Conservation (phyloP, 2,888 invertebrate species). For the Aromia moschata region DNA sequence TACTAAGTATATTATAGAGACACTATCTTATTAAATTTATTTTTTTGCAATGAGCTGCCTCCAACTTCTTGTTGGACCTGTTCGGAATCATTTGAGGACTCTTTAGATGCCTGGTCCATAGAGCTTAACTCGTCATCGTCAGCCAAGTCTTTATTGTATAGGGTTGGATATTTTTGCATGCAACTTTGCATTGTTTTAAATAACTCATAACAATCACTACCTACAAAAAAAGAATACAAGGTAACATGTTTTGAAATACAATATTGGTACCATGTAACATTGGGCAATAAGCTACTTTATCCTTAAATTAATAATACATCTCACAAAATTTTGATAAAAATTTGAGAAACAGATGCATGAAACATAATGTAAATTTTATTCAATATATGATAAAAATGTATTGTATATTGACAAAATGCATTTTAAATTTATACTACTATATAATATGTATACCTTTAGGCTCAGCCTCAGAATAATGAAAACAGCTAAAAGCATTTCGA, state of each 20-base stretch:
- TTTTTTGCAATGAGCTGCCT: background rate
- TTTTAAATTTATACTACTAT: too few species aligned
- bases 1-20: constrained; percentile 3
- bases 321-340: background rate
- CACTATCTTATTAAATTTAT: background rate
- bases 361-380: too few species aligned
- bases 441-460: constrained; percentile 75
- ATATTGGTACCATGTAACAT: too few species aligned
- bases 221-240: constrained; percentile 45
- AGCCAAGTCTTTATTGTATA: constrained; percentile 80
- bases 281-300: too few species aligned
- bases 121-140: constrained; percentile 65
- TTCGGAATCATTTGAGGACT: background rate
- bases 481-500: constrained; percentile 93
- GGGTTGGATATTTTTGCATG: constrained; percentile 85
- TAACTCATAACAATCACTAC: constrained; percentile 87
- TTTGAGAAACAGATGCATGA: background rate
- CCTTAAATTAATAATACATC: background rate
- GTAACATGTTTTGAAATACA: too few species aligned
- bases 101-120: constrained; percentile 17
- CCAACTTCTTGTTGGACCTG: background rate
- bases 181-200: constrained; percentile 93
- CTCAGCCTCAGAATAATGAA: constrained; percentile 89
- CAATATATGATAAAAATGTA: too few species aligned
- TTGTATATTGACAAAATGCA: too few species aligned